Percentiles rank a stretch among this genome's conserved stretches.
phyloP scores from a whole-genome alignment of 2,113 vertebrate genomes.

The Hippocampus guttulatus region DNA sequence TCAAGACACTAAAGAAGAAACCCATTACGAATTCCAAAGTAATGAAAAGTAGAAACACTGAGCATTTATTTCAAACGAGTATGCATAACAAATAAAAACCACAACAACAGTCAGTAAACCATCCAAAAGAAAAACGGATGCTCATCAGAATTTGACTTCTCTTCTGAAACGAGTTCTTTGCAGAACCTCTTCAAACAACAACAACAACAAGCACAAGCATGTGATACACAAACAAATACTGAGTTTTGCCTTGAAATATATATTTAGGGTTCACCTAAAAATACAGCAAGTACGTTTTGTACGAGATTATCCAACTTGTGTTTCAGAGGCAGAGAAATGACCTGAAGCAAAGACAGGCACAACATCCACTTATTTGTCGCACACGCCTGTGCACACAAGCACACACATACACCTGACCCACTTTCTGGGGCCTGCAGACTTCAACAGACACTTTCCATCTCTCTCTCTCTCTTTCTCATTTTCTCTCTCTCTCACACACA shows the following conservation, averaged over 20 bases:
- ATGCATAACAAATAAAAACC: neutral
- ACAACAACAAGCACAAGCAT: neutral
- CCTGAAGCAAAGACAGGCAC: constrained; percentile 8
- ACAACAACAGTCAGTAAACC: neutral
- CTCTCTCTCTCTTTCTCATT: neutral
- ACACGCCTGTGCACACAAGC: neutral
- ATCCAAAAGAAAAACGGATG: neutral
- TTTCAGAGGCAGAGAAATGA: neutral
- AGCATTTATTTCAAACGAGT: neutral
- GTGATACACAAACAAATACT: neutral
- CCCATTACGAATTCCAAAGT: neutral
- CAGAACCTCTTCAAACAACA: neutral
- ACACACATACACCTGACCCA: constrained; percentile 37
- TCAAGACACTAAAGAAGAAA: neutral
- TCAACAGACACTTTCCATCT: constrained; percentile 30
- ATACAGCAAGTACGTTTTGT: neutral
- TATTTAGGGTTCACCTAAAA: neutral
- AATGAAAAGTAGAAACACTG: neutral
- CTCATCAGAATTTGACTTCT: neutral
- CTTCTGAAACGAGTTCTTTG: neutral
- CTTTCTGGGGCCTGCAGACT: constrained; percentile 48
- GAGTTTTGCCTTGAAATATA: neutral
- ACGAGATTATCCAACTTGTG: no score
- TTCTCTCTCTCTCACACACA: neutral
- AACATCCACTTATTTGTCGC: constrained; percentile 19